Evolutionary conservation across 2,113 vertebrate species (phyloP).

Genomic region (Myxocyprinus asiaticus): DNA sequence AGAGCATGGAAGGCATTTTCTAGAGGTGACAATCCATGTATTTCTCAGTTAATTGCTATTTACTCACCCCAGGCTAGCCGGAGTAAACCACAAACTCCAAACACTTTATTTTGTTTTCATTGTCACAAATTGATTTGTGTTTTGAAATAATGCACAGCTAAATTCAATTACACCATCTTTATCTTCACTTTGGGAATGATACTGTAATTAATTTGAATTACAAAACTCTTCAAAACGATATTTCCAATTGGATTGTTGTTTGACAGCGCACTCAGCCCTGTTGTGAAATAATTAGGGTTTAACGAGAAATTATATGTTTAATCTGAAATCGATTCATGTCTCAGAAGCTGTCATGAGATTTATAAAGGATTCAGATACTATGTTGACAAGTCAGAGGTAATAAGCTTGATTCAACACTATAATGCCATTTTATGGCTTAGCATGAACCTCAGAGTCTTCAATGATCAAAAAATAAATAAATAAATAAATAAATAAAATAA

Average conservation of each 20-base stretch:
- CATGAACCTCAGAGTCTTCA: not conserved
- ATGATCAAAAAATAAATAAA: not conserved
- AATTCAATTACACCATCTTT: conserved; percentile 46
- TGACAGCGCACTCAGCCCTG: not conserved
- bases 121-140: conserved; percentile 59
- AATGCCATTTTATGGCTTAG: conserved; percentile 3
- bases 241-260: conserved; percentile 35
- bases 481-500: no score
- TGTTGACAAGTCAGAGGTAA: not conserved
- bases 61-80: conserved; percentile 9
- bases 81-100: not conserved
- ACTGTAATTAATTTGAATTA: conserved; percentile 64
- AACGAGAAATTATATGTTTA: conserved; percentile 7
- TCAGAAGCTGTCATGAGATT: not conserved
- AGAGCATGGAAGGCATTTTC: not conserved
- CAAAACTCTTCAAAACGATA: conserved; percentile 59
- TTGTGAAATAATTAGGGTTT: conserved; percentile 1
- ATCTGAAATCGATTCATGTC: conserved; percentile 60
- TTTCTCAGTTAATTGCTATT: conserved; percentile 41
- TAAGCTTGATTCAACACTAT: not conserved
- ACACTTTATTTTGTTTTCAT: conserved; percentile 31
- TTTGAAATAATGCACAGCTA: conserved; percentile 50
- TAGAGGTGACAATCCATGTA: conserved; percentile 19
- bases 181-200: conserved; percentile 41
- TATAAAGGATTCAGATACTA: not conserved